Evolutionary conservation across 2,113 vertebrate genomes (phyloP), one percentile per base, ranked within the genome.

Genomic region (Antechinus flavipes): DNA sequence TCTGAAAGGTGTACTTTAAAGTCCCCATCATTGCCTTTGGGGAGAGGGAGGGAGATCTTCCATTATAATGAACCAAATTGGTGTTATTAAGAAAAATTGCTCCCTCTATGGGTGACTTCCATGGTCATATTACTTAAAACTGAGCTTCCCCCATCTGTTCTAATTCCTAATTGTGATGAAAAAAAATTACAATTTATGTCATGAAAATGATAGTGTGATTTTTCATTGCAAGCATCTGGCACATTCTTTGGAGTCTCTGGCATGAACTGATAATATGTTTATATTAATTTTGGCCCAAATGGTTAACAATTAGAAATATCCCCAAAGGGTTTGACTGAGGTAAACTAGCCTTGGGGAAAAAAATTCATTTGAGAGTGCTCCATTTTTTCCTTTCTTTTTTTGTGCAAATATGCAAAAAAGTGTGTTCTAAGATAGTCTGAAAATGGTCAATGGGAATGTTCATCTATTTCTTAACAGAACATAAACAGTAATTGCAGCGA

Each of bases 401-500:
- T 16, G 92, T 0, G 0, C 91, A 84, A 90, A 47, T 54, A 2
- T 52, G 91, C 42, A 2, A 93, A 96, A 92, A 84, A 96, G n/a
- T 25, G 52, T 0, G 76, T 96, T 95, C 91, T 91, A 94, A 96
- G 94, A 95, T 46, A 16, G 90, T 93, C 94, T 7, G 35, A 52
- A 92, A 96, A 76, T 35, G n/a, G 92, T 53, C 95, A 97, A 56
- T 25, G 96, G 95, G 95, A 97, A 94, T 61, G 95, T 95, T 97
- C 49, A 91, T 95, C 89, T 96, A 2, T 97, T 96, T 97, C 97
- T 97, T 93, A 97, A 93, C 91, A 96, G 94, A 97, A 93, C 95
- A 95, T 95, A 94, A 97, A 91, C 93, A 94, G 91, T 97, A 98
- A 98, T 98, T 98, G 97, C 96, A 94, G 96, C 2, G 92, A 96